Base-by-base conservation (phyloP, 2,113 vertebrate species). In the Cochlearius cochlearius region DNA sequence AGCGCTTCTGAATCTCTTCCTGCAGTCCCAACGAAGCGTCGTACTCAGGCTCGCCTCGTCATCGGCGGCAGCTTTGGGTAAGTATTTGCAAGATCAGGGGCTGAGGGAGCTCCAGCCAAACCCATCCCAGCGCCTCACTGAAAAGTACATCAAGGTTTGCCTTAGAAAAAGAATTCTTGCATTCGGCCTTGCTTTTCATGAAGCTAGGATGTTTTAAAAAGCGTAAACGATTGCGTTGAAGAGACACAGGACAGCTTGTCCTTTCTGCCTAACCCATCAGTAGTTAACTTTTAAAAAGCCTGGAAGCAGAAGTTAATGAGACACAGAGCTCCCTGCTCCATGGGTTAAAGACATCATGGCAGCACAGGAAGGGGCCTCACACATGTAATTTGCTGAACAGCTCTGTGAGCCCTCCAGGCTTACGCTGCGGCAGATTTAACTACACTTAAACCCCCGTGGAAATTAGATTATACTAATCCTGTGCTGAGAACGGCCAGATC, bases 11-110 rank as follows among this genome's bases (percentile, higher is more conserved):
- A 11, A 5, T 11, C 32, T 13, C 56, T 12, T 29, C 41, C 19
- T 5, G 12, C 66, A 5, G 1, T 5, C 45, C 72, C 58, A 16
- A 4, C 29, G 5, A 3, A 2, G 5, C 0, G 2, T 2, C 4
- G 2, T 3, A 2, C 8, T 13, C 1, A 6, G 25, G 20, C 21
- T 11, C 11, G 30, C 29, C 23, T 1, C n/a, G 22, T 7, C 55
- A 62, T 22, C 1, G 5, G 22, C 2, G 0, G 52, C 15, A 39
- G n/a, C 41, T 13, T 15, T 3, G 29, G 30, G 34, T 14, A 9
- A 66, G 9, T 19, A 30, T 18, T 20, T 11, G 41, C 15, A 25
- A 16, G 13, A 34, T 1, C 4, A 8, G 26, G 21, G 26, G n/a
- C 1, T 17, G 64, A 55, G 41, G 52, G 23, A 75, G 45, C 71